These are phyloP conservation scores for Hermaeophaga mercurialis DNA, from an alignment of 2,888 invertebrate genomes.

Conservation along the genomic window DNA sequence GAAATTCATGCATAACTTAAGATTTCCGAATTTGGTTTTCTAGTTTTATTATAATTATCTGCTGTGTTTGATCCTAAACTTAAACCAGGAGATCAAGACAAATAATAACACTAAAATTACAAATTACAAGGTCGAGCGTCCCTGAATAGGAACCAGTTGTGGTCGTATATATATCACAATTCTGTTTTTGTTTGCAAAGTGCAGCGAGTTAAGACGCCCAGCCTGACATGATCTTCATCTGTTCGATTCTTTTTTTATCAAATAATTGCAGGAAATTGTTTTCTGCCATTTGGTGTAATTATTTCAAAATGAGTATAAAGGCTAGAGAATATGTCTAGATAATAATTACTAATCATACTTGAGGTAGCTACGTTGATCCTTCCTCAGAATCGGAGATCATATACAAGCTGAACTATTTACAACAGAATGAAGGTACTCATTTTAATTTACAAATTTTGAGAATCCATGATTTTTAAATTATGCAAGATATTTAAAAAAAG, in stretches of 20 bases:
- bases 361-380: conserved; percentile 39
- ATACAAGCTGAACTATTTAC: too few species aligned
- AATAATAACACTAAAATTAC: conserved; percentile 48
- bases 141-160: conserved; percentile 55
- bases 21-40: too few species aligned
- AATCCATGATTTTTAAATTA: too few species aligned
- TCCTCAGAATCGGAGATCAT: neutral
- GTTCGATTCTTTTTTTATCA: conserved; percentile 6
- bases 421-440: too few species aligned
- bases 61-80: conserved; percentile 32
- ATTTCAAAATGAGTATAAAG: conserved; percentile 13
- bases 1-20: too few species aligned
- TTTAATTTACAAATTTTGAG: too few species aligned
- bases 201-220: conserved; percentile 3
- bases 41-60: too few species aligned
- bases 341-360: conserved; percentile 32
- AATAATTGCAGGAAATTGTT: conserved; percentile 9
- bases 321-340: conserved; percentile 22
- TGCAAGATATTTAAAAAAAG: too few species aligned
- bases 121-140: conserved; percentile 51
- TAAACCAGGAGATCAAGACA: conserved; percentile 50
- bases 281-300: conserved; percentile 6
- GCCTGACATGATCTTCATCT: neutral
- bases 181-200: conserved; percentile 43
- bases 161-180: conserved; percentile 56